Conservation (phyloP, 2,797 vertebrate species). For the Etheostoma nigrum region DNA sequence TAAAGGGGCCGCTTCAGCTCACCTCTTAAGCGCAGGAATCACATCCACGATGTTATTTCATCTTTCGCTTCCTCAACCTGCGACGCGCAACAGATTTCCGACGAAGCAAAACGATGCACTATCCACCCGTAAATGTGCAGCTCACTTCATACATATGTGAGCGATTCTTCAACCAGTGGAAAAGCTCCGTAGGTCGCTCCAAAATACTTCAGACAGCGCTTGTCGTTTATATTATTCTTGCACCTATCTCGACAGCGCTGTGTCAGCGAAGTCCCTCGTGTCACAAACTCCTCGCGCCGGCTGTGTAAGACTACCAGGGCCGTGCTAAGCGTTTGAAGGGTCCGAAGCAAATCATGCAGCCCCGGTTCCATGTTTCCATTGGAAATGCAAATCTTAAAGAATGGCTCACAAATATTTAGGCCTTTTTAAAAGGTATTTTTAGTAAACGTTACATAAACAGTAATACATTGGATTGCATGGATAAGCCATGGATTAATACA, state of each 20-base stretch:
- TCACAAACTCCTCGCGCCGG: constrained; percentile 14
- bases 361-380: too few species aligned
- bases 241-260: too few species aligned
- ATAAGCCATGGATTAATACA: not conserved
- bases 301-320: constrained; percentile 37
- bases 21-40: constrained; percentile 16
- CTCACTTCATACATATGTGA: constrained; percentile 39
- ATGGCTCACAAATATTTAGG: not conserved
- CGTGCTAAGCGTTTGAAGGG: constrained; percentile 25
- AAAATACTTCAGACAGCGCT: not conserved
- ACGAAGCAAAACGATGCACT: constrained; percentile 4
- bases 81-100: constrained; percentile 21
- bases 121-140: constrained; percentile 36
- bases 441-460: fast-evolving
- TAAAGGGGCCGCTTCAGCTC: constrained; percentile 11
- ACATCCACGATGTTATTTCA: not conserved
- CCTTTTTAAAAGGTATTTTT: not conserved
- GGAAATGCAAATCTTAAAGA: not conserved
- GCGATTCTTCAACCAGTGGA: constrained; percentile 1
- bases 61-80: not conserved
- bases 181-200: constrained; percentile 27
- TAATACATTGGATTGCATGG: too few species aligned
- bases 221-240: not conserved
- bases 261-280: not conserved
- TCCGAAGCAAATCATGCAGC: not conserved